Conservation (phyloP, 2,113 vertebrate genomes). For the Antechinus stuartii region DNA sequence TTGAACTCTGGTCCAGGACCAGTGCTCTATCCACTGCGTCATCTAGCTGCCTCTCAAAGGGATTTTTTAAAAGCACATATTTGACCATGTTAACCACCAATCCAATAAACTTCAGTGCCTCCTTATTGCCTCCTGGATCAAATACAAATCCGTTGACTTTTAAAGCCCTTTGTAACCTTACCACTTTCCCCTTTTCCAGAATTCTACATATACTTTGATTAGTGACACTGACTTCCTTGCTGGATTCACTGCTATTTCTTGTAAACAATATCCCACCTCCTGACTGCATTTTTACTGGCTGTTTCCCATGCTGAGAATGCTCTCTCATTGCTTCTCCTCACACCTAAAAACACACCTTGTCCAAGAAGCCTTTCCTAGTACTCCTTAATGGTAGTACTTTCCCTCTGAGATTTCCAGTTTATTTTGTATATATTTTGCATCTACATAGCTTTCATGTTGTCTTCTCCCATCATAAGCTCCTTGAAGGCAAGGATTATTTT, state of each 20-base stretch:
- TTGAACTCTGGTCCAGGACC: no score
- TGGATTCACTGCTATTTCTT: background rate
- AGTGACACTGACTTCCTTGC: background rate
- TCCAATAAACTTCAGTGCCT: background rate
- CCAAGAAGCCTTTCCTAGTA: background rate
- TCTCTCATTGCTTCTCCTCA: background rate
- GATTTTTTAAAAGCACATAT: background rate
- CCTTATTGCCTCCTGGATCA: background rate
- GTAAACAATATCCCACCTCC: background rate
- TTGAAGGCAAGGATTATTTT: background rate
- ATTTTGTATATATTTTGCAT: background rate
- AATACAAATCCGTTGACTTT: background rate
- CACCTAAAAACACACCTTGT: background rate
- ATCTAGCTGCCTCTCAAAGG: no score
- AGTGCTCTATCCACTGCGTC: no score
- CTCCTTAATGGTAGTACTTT: background rate
- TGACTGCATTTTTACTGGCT: background rate
- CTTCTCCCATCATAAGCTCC: background rate
- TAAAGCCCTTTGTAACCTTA: background rate
- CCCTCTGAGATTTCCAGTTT: background rate
- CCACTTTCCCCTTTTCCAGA: background rate
- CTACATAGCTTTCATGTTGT: background rate
- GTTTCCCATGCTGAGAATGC: background rate
- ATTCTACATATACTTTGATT: background rate
- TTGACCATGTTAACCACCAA: background rate